Evolutionary conservation across 2,797 vertebrate species (phyloP).

Genomic region (Podargus strigoides): DNA sequence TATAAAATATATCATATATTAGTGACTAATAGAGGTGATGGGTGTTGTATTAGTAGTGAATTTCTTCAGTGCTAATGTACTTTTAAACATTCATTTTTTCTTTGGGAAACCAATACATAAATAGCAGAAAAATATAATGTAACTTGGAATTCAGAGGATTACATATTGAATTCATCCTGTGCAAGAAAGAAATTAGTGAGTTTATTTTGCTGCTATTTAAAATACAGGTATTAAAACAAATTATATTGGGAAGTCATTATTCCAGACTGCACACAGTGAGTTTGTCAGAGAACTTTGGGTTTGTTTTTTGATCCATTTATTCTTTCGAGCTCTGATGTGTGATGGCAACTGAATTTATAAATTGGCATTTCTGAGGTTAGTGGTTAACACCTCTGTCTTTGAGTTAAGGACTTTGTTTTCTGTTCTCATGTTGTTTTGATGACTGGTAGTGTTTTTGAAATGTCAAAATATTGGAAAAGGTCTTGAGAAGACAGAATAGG

Average conservation of each 20-base stretch:
- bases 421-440: constrained; percentile 58
- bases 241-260: background rate
- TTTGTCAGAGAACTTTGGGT: background rate
- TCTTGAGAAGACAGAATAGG: background rate
- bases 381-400: constrained; percentile 71
- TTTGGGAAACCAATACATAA: background rate
- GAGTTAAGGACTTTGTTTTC: constrained; percentile 56
- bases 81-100: background rate
- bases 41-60: background rate
- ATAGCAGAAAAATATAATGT: background rate
- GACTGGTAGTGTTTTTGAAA: background rate
- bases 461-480: background rate
- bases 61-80: background rate
- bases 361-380: constrained; percentile 49
- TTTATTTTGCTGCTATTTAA: background rate
- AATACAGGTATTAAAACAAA: background rate
- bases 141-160: background rate
- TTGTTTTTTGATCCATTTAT: background rate
- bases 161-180: background rate
- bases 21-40: background rate
- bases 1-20: background rate
- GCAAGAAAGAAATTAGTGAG: background rate
- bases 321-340: background rate
- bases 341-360: constrained; percentile 10
- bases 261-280: background rate